phyloP scores from a whole-genome alignment of 2,113 vertebrate genomes.

The Girardinichthys multiradiatus region DNA sequence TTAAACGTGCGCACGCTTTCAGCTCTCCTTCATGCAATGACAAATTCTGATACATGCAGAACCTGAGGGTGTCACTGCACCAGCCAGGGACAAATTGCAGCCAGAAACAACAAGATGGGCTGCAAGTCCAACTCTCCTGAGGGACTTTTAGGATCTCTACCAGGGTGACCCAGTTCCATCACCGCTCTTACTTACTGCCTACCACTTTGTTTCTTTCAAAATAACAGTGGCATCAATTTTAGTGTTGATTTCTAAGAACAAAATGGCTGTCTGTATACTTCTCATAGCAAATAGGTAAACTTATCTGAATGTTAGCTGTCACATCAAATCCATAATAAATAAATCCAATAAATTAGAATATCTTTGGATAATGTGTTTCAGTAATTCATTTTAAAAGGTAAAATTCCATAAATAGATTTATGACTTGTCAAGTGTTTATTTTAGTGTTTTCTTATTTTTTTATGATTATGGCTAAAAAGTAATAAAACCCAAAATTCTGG shows the following conservation, averaged over 20 bases:
- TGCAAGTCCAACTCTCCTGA: conserved; percentile 58
- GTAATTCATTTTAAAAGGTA: neutral
- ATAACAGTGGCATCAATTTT: conserved; percentile 15
- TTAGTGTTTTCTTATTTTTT: too few relatives aligned
- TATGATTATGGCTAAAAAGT: too few relatives aligned
- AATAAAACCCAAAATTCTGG: too few relatives aligned
- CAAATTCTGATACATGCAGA: conserved; percentile 51
- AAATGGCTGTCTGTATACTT: conserved; percentile 8
- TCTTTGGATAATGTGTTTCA: neutral
- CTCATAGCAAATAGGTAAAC: neutral
- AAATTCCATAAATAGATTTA: too few relatives aligned
- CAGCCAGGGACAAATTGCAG: conserved; percentile 76
- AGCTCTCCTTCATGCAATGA: conserved; percentile 49
- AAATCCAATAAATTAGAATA: neutral
- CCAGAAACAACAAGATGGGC: conserved; percentile 69
- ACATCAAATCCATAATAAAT: conserved; percentile 20
- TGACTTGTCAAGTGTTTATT: too few relatives aligned
- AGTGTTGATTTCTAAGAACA: conserved; percentile 9
- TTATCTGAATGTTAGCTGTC: conserved; percentile 30
- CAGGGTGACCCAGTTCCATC: conserved; percentile 82
- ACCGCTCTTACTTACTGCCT: conserved; percentile 48
- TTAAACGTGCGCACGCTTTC: conserved; percentile 22
- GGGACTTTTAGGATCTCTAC: conserved; percentile 72
- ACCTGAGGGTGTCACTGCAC: conserved; percentile 50
- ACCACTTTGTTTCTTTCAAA: conserved; percentile 22